Evolutionary conservation across 2,888 invertebrate genomes (phyloP).

Genomic region (Drosophila recens): DNA sequence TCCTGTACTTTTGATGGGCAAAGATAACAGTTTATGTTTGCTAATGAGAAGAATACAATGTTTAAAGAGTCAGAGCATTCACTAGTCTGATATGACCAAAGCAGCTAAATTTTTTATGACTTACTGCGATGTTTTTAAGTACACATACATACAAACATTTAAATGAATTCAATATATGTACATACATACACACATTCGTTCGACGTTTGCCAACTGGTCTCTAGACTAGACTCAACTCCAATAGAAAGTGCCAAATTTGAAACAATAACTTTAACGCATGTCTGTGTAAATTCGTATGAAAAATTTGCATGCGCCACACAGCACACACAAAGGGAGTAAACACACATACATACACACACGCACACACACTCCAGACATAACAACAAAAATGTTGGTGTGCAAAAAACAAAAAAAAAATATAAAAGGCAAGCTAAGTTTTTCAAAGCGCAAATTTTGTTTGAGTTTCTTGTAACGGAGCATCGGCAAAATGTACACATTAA

Average conservation of each 20-base stretch:
- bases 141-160: constrained; percentile 9
- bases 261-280: constrained; percentile 79
- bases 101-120: constrained; percentile 1
- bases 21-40: too few relatives aligned
- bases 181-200: constrained; percentile 8
- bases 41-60: too few relatives aligned
- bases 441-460: constrained; percentile 74
- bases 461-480: constrained; percentile 66
- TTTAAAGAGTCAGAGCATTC: not conserved
- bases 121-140: constrained; percentile 34
- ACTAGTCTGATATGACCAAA: not conserved
- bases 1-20: too few relatives aligned
- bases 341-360: constrained; percentile 7
- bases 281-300: constrained; percentile 73
- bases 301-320: constrained; percentile 64
- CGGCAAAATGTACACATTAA: constrained; percentile 14
- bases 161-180: constrained; percentile 10
- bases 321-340: constrained; percentile 18
- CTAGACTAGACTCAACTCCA: constrained; percentile 46
- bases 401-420: constrained; percentile 11
- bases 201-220: constrained; percentile 31
- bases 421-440: constrained; percentile 50
- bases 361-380: constrained; percentile 5
- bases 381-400: constrained; percentile 18
- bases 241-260: constrained; percentile 73